Percentiles rank a stretch among this genome's conserved stretches.
Conservation (phyloP, 2,888 invertebrate genomes). For the Pogonocherus hispidulus region DNA sequence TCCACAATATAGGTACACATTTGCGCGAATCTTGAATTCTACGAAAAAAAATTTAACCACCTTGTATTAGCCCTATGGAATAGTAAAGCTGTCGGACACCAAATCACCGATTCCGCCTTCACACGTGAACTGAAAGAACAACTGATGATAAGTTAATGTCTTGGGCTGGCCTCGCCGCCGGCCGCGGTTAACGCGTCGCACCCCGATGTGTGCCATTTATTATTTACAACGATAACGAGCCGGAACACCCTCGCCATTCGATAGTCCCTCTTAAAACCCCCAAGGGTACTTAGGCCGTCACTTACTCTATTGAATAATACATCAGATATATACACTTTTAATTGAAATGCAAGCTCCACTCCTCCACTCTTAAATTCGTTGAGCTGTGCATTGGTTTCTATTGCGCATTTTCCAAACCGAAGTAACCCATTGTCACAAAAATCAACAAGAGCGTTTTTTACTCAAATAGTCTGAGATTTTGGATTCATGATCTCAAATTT, state of each 20-base stretch:
- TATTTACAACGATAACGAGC: slow-evolving; percentile 64
- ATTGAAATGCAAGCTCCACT: slow-evolving; percentile 52
- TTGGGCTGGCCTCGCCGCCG: slow-evolving; percentile 45
- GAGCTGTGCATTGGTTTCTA: slow-evolving; percentile 13
- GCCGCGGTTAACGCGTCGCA: slow-evolving; percentile 47
- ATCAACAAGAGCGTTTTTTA: too few species aligned
- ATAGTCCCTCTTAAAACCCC: slow-evolving; percentile 53
- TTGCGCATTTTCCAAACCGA: not conserved
- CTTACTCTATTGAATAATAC: slow-evolving; percentile 60
- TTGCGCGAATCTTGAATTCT: too few species aligned
- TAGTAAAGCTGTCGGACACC: not conserved
- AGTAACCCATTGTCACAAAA: too few species aligned
- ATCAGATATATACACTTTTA: slow-evolving; percentile 55
- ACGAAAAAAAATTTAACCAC: too few species aligned
- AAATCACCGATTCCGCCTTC: slow-evolving; percentile 4
- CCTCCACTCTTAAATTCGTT: slow-evolving; percentile 45
- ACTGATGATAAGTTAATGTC: slow-evolving; percentile 47
- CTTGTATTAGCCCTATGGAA: not conserved
- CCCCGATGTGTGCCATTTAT: slow-evolving; percentile 61
- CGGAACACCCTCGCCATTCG: slow-evolving; percentile 61
- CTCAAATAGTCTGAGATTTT: too few species aligned
- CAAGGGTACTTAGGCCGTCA: slow-evolving; percentile 51
- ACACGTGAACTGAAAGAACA: slow-evolving; percentile 14
- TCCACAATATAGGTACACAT: too few species aligned
- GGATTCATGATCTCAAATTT: too few species aligned